Evolutionary conservation across 2,888 invertebrate species (phyloP).

Genomic region (Eupithecia inturbata): DNA sequence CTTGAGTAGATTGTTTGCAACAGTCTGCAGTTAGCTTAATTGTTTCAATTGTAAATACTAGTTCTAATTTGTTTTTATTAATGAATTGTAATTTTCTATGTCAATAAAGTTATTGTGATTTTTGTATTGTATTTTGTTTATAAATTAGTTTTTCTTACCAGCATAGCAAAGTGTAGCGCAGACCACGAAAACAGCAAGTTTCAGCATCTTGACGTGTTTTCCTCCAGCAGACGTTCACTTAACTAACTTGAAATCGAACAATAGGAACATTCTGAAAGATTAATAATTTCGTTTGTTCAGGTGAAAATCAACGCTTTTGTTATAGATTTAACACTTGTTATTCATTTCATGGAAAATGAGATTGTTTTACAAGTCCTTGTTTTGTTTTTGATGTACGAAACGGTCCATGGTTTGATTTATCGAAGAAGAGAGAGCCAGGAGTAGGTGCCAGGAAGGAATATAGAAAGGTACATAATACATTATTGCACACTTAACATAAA

Average conservation of each 20-base stretch:
- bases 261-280: neutral
- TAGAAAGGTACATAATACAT: too few species aligned
- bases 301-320: conserved; percentile 22
- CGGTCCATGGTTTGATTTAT: neutral
- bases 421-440: neutral
- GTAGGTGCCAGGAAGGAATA: too few species aligned
- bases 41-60: too few species aligned
- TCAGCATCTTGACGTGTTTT: conserved; percentile 19
- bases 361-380: neutral
- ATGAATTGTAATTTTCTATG: too few species aligned
- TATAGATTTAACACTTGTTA: neutral
- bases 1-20: too few species aligned
- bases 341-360: conserved; percentile 8
- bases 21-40: too few species aligned
- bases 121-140: neutral
- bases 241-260: conserved; percentile 10
- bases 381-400: neutral
- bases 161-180: conserved; percentile 20
- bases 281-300: conserved; percentile 26
- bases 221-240: neutral
- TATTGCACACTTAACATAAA: too few species aligned
- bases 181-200: neutral
- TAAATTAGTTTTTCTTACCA: conserved; percentile 13
- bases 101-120: neutral
- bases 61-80: too few species aligned